Base-by-base conservation (phyloP, 2,797 vertebrate species). In the Sebastes iracundus region DNA sequence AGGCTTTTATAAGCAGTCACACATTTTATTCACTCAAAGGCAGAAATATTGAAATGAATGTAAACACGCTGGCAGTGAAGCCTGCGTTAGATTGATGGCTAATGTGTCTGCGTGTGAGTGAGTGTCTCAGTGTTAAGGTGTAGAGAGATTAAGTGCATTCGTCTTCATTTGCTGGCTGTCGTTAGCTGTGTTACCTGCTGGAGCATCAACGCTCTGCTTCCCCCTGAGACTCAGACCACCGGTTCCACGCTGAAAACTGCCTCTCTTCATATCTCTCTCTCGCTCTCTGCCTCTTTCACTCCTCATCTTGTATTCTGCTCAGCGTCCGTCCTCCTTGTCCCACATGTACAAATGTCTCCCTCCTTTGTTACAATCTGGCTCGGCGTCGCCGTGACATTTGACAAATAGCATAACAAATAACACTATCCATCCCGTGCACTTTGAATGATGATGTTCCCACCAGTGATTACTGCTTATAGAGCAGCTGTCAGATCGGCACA, bases 121-220 rank as follows among this genome's bases (percentile, higher is more conserved):
- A 53, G 60, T 58, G 72, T 84, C 70, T 87, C 80, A 78, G 55
- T 78, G 75, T 27, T 56, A 49, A 75, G 27, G 66, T 88, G 86
- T 80, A 70, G 72, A 80, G 67, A 91, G 87, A 94, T 93, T 86
- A 91, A 84, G 81, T 83, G 81, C 86, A 94, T 95, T 94, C 85
- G 83, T 95, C 94, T 94, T 95, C 90, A 94, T 95, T 94, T 94
- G 85, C 52, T 68, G 80, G 75, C 75, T 76, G 68, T 38, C 63
- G 58, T 87, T 85, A 62, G 86, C 68, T 65, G 68, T 71, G 87
- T 85, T 91, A 90, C 87, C 86, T 89, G 78, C 83, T 90, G 82
- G 90, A 93, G 80, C 92, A 79, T 87, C 81, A 82, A 85, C 35
- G 68, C 82, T 92, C 79, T 56, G 55, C 42, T 91, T 80, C 75